A percentile compares a stretch with the other conserved stretches of the same genome.
Evolutionary conservation across 2,113 vertebrate genomes (phyloP).

Genomic region (Agapornis roseicollis): DNA sequence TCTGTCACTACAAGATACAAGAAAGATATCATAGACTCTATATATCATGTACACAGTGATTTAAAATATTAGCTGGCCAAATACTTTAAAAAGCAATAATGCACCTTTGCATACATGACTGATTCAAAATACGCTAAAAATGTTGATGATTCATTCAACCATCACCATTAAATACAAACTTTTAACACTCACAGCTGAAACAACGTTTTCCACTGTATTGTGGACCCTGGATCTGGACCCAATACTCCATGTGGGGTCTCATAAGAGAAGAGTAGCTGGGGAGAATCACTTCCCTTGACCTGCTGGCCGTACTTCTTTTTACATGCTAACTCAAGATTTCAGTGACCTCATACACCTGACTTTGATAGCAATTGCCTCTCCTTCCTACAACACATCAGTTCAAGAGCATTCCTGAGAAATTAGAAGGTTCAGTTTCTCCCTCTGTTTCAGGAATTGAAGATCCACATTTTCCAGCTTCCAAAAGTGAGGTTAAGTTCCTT

Average conservation of each 20-base stretch:
- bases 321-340: neutral
- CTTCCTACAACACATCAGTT: neutral
- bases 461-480: neutral
- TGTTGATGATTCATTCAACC: neutral
- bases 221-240: neutral
- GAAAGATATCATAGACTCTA: neutral
- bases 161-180: neutral
- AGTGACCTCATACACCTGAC: neutral
- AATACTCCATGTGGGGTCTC: neutral
- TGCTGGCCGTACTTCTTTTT: neutral
- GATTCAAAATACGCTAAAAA: neutral
- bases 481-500: neutral
- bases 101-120: neutral
- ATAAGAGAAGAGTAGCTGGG: neutral
- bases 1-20: neutral
- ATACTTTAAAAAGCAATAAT: neutral
- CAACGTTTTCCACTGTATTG: neutral
- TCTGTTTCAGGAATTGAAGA: neutral
- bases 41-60: neutral
- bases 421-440: neutral
- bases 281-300: neutral
- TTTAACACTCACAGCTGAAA: neutral
- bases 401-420: neutral
- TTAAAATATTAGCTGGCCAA: neutral
- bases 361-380: neutral